phyloP scores from a whole-genome alignment of 2,888 invertebrate genomes.

The Caenorhabditis sp. region DNA sequence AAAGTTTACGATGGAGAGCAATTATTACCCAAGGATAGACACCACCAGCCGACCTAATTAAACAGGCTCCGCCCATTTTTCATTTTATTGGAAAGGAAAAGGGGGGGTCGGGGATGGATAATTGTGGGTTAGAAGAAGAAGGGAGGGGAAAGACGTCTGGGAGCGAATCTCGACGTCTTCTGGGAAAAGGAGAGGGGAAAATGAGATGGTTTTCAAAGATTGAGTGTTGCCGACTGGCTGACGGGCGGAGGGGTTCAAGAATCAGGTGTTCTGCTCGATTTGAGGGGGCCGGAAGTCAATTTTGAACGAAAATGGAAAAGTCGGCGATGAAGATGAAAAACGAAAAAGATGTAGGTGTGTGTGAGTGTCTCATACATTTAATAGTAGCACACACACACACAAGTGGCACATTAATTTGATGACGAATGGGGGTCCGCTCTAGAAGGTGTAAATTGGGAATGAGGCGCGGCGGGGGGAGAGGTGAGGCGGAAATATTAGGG shows the following conservation, averaged over 20 bases:
- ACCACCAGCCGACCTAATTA: conserved; percentile 15
- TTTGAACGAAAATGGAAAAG: too few relatives aligned
- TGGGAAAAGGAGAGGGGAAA: too few relatives aligned
- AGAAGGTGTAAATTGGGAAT: not conserved
- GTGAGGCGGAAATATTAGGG: not conserved
- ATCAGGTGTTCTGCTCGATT: conserved; percentile 47
- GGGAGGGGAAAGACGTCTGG: too few relatives aligned
- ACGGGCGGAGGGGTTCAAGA: not conserved
- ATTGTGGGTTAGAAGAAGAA: too few relatives aligned
- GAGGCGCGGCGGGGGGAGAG: not conserved
- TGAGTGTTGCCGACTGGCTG: too few relatives aligned
- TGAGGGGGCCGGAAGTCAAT: too few relatives aligned
- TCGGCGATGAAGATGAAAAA: not conserved
- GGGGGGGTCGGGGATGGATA: too few relatives aligned
- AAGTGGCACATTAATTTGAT: conserved; percentile 15
- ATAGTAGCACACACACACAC: conserved; percentile 1
- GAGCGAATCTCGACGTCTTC: too few relatives aligned
- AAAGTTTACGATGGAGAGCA: not conserved
- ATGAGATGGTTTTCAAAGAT: conserved; percentile 4
- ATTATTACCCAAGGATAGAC: not conserved
- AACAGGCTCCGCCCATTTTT: conserved; percentile 2
- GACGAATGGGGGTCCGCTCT: conserved; percentile 31
- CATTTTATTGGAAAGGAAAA: too few relatives aligned
- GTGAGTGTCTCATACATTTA: conserved; percentile 33
- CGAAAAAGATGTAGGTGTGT: not conserved